Conservation (phyloP, 2,113 vertebrate species). For the Lampris incognitus region DNA sequence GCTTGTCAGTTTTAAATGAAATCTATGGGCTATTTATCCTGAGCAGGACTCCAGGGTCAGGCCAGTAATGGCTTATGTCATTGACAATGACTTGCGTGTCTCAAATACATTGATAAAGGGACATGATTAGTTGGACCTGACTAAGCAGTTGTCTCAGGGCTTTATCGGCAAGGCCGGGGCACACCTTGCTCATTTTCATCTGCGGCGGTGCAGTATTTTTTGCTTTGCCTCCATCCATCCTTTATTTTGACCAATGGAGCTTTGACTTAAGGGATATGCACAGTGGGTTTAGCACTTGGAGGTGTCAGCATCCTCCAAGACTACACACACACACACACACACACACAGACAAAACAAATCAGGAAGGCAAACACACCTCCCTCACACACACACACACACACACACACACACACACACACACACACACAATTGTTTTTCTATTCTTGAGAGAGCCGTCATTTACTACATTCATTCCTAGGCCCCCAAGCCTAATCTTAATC, state of each 20-base stretch:
- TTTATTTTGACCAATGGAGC: constrained; percentile 40
- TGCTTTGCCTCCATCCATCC: constrained; percentile 35
- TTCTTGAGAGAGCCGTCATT: too few species aligned
- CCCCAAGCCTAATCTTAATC: too few species aligned
- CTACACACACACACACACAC: background rate
- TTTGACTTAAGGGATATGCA: constrained; percentile 9
- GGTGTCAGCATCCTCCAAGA: constrained; percentile 18
- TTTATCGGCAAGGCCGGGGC: constrained; percentile 77
- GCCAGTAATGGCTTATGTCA: constrained; percentile 86
- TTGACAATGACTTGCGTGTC: constrained; percentile 83
- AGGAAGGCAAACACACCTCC: background rate
- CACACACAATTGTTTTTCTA: background rate
- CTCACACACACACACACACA: constrained; percentile 2
- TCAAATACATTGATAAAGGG: constrained; percentile 86
- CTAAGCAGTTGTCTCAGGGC: constrained; percentile 83
- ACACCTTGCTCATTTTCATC: constrained; percentile 57
- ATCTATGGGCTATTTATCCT: constrained; percentile 81
- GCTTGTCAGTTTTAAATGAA: constrained; percentile 78
- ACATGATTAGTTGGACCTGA: constrained; percentile 90
- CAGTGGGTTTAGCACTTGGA: constrained; percentile 7
- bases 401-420: background rate
- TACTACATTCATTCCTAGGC: too few species aligned
- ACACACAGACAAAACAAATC: too few species aligned
- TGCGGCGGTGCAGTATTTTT: constrained; percentile 31
- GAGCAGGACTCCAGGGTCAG: constrained; percentile 83